Evolutionary conservation across 2,113 vertebrate genomes (phyloP), one percentile per base, ranked within the genome.

Genomic region (Ctenodactylus gundi): DNA sequence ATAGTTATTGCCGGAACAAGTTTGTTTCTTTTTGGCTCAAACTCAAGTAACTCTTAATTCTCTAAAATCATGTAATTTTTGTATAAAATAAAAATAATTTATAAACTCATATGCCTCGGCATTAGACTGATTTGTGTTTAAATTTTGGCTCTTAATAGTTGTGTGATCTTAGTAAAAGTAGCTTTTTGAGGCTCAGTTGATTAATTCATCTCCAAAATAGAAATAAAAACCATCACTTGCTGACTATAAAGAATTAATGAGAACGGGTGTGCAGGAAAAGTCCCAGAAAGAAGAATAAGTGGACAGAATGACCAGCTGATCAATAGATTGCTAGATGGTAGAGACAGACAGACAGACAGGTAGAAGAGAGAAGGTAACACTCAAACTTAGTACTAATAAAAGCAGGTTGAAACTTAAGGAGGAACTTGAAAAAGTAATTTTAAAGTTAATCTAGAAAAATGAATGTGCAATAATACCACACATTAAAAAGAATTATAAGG

Each of bases 401-500:
- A 57, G 4, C 44, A 75, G 53, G 25, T 58, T 95, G 53, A 73
- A 80, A 88, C 64, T 49, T 2, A 27, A 90, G 41, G 11, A 92
- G 44, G 21, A 6, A 34, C 9, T 78, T 94, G 44, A 75, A 88
- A 67, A 81, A 93, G 18, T 68, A 89, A 94, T 86, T 92, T 89
- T 85, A 89, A 89, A 70, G 39, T 88, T 93, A 62, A 90, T 44
- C 64, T 90, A 85, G 60, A 91, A 88, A 34, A 88, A 94, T 20
- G 83, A 36, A 2, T 49, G 75, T 81, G 13, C 44, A 93, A 73
- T 90, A 87, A 87, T 78, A 23, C 44, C 70, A 29, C 81, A 73
- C 53, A 93, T 82, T 93, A 81, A 91, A 78, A 91, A 93, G 72
- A 85, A 80, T 88, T 67, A 46, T n/a, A 62, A 91, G 80, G 31